These are phyloP conservation scores for Crotophaga sulcirostris DNA, from an alignment of 2,113 vertebrate genomes.

Conservation along the genomic window DNA sequence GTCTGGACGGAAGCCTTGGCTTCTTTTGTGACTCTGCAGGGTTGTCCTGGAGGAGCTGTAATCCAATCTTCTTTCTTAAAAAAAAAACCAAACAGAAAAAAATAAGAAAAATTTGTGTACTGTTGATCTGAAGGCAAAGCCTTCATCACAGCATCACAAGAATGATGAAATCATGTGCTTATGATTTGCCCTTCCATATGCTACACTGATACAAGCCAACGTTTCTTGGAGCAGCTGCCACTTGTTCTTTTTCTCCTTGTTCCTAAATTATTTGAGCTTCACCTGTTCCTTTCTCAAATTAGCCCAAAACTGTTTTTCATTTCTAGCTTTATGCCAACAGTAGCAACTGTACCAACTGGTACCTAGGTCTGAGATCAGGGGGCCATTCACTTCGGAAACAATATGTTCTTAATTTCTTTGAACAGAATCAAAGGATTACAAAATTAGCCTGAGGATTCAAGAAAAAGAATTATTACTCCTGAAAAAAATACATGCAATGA, in stretches of 20 bases:
- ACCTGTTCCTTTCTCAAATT: conserved; percentile 67
- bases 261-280: conserved; percentile 62
- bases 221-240: conserved; percentile 36
- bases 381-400: not conserved
- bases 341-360: conserved; percentile 41
- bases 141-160: not conserved
- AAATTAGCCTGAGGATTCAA: not conserved
- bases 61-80: conserved; percentile 19
- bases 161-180: conserved; percentile 32
- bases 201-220: not conserved
- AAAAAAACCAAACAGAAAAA: not conserved
- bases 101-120: conserved; percentile 15
- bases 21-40: conserved; percentile 1
- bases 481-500: not conserved
- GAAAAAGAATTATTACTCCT: not conserved
- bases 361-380: not conserved
- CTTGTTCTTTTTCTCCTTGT: conserved; percentile 56
- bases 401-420: not conserved
- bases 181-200: conserved; percentile 25
- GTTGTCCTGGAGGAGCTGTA: conserved; percentile 7
- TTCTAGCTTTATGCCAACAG: conserved; percentile 34
- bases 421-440: not conserved
- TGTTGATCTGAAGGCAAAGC: conserved; percentile 28
- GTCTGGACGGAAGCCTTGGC: not conserved
- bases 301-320: conserved; percentile 47